Conservation (phyloP, 2,888 invertebrate genomes). For the Junonia oenone region DNA sequence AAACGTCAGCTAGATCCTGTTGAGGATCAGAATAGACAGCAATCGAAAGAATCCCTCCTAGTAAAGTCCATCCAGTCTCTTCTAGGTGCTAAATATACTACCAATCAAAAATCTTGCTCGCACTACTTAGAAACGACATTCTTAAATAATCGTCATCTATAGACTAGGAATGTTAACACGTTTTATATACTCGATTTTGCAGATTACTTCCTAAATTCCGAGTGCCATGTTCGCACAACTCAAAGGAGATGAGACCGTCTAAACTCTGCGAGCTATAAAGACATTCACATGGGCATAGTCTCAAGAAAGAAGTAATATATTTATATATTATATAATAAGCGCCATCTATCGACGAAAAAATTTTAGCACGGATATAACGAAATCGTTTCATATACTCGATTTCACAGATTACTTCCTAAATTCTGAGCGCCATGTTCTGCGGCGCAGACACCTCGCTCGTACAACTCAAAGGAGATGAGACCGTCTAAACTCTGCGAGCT, state of each 20-base stretch:
- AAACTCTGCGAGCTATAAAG: slow-evolving; percentile 27
- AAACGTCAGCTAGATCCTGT: too few relatives aligned
- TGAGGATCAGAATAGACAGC: too few relatives aligned
- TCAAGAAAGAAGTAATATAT: too few relatives aligned
- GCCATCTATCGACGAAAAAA: background rate
- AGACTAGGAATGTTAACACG: background rate
- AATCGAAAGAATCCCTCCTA: too few relatives aligned
- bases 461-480: slow-evolving; percentile 28
- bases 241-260: slow-evolving; percentile 27
- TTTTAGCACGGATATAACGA: background rate
- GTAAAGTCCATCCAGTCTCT: too few relatives aligned
- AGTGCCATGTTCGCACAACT: slow-evolving; percentile 16
- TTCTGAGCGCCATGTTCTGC: slow-evolving; percentile 3
- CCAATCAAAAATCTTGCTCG: too few relatives aligned
- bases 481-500: slow-evolving; percentile 26
- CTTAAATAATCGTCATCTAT: too few relatives aligned
- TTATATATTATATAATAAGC: too few relatives aligned
- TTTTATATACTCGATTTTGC: background rate
- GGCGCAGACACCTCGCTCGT: slow-evolving; percentile 21
- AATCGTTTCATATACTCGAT: background rate
- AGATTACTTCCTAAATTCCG: background rate
- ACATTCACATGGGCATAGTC: too few relatives aligned
- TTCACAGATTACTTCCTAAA: background rate
- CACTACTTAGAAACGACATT: too few relatives aligned
- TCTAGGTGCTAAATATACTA: too few relatives aligned